These are phyloP conservation scores for Sphaerophoria rueppellii DNA, from an alignment of 2,888 invertebrate species.

Conservation along the genomic window DNA sequence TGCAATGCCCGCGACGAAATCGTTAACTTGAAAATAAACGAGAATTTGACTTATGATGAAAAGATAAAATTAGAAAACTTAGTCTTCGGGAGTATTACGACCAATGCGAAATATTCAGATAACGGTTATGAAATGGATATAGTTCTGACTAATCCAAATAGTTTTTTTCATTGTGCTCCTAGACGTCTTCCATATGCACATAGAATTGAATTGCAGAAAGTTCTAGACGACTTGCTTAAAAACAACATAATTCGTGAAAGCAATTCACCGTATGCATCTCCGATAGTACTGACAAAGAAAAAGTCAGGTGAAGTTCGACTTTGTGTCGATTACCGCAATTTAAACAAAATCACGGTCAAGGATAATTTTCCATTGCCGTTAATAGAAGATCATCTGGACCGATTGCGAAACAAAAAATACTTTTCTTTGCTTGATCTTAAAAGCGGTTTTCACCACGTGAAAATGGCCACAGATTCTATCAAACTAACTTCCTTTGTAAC, in stretches of 20 bases:
- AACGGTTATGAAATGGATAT: not conserved
- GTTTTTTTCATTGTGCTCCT: no score
- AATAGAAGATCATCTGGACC: not conserved
- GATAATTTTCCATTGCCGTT: not conserved
- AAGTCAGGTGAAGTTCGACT: slow-evolving; percentile 3
- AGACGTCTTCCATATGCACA: no score
- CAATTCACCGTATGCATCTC: no score
- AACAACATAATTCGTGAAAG: not conserved
- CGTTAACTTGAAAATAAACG: slow-evolving; percentile 25
- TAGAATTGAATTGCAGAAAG: no score
- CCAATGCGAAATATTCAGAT: not conserved
- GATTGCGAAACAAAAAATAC: not conserved
- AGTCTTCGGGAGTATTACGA: not conserved
- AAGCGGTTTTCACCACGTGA: no score
- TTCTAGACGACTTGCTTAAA: not conserved
- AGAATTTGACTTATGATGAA: no score
- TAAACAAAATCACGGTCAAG: not conserved
- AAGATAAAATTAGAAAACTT: not conserved
- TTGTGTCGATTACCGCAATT: not conserved
- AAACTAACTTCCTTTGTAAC: no score
- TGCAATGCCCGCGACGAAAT: slow-evolving; percentile 24
- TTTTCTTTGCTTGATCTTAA: not conserved
- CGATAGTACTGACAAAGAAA: not conserved
- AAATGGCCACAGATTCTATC: no score
- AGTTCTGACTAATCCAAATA: no score